Base-by-base conservation (phyloP, 2,888 invertebrate species). In the Agrochola circellaris region DNA sequence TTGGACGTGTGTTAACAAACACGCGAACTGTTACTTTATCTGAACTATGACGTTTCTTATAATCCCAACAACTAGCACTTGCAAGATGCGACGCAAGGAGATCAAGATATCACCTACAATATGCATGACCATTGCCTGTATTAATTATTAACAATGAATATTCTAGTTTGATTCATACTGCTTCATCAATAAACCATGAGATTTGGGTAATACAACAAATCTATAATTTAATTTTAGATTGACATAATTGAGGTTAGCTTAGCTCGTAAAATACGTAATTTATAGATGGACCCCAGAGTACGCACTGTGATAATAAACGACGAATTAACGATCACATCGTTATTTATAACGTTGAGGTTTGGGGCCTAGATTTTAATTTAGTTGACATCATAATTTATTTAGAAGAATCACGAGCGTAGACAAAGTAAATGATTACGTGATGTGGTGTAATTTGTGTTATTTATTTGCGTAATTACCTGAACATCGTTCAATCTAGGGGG, bases 221-320 rank as follows among this genome's bases (percentile, higher is more conserved):
- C 51, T 73, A 79, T 79, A 87, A 87, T 85, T 81, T 83, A 80
- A 87, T 79, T 87, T 80, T 58, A 84, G 65, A 81, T 85, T 74
- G 79, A 81, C 84, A 42, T 74, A 83, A 81, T 89, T 84, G 80
- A 87, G 84, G 79, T 83, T 76, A 70, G 75, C 64, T 80, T 67
- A 72, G 77, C 77, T 86, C 81, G 66, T 80, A 84, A 89, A 89
- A 83, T 79, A 85, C 42, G 70, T 75, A 84, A 89, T 86, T 89
- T 87, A 89, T 88, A 77, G 77, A 77, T 68, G 42, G 77, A 73
- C 70, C 81, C 75, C 67, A 77, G 83, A 73, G 82, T 77, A 81
- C 73, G 68, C 79, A 71, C 48, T 69, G 77, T 69, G 68, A 78
- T 87, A 85, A 81, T 79, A 84, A 80, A 79, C 77, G 71, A 81